Evolutionary conservation across 2,113 vertebrate genomes (phyloP).

Genomic region (Strix aluco): DNA sequence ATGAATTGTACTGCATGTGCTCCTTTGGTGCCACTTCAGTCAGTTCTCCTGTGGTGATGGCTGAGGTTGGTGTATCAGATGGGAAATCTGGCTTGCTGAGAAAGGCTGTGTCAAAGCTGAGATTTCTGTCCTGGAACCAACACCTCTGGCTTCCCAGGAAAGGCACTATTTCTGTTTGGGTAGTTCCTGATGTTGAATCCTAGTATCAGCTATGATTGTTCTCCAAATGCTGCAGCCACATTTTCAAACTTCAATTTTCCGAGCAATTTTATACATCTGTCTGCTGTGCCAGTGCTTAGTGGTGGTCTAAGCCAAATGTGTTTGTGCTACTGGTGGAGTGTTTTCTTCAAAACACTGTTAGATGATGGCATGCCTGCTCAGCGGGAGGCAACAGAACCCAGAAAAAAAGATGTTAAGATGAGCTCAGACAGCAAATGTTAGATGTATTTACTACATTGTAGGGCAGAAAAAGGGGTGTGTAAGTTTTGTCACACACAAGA

Average conservation of each 20-base stretch:
- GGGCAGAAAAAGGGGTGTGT: neutral
- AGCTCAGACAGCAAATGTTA: neutral
- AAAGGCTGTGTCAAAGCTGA: neutral
- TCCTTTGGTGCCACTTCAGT: neutral
- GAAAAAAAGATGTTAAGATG: neutral
- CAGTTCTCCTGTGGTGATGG: accelerated
- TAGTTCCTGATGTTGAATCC: neutral
- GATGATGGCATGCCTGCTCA: neutral
- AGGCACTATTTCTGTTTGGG: neutral
- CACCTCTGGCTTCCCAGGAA: neutral
- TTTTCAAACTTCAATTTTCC: neutral
- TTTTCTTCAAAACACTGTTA: neutral
- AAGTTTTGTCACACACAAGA: neutral
- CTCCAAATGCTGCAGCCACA: neutral
- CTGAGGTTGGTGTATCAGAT: neutral
- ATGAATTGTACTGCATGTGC: neutral
- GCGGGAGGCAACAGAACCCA: neutral
- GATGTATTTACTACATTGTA: neutral
- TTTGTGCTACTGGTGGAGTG: neutral
- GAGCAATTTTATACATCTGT: neutral
- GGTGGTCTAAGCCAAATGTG: neutral
- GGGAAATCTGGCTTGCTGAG: neutral
- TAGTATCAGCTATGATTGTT: neutral
- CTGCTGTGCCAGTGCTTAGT: neutral
- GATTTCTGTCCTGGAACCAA: neutral